A percentile compares a stretch with the other conserved stretches of the same genome.
Evolutionary conservation across 2,797 vertebrate species (phyloP).

Genomic region (Pteronotus mesoamericanus): DNA sequence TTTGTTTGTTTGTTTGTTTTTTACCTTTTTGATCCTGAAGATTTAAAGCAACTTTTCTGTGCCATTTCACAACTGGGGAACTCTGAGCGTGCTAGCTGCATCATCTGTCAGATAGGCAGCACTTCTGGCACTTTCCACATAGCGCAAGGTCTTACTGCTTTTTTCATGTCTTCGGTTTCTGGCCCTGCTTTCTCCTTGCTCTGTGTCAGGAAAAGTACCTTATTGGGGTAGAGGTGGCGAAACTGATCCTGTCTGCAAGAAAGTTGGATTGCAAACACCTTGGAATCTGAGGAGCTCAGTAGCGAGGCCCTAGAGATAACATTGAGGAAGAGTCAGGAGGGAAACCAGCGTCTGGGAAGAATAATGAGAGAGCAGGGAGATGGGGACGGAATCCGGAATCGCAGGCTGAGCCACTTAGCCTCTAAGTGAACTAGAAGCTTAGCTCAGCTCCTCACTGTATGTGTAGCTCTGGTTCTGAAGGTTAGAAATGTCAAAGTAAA

Average conservation of each 20-base stretch:
- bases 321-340: background rate
- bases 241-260: background rate
- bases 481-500: background rate
- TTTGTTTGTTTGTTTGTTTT: no score
- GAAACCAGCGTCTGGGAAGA: background rate
- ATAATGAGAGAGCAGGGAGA: background rate
- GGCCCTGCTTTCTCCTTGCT: background rate
- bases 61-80: no score
- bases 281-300: background rate
- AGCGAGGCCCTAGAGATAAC: background rate
- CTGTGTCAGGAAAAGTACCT: background rate
- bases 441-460: background rate
- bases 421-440: no score
- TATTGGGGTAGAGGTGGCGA: background rate
- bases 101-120: background rate
- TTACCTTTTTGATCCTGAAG: background rate
- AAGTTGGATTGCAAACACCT: background rate
- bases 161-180: background rate
- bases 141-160: background rate
- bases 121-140: background rate
- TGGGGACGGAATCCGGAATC: background rate
- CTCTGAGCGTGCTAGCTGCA: fast-evolving
- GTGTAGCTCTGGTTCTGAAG: background rate
- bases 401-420: no score
- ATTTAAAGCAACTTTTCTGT: background rate